phyloP scores from a whole-genome alignment of 2,888 invertebrate genomes.

The Ptycholaimellus sp. region DNA sequence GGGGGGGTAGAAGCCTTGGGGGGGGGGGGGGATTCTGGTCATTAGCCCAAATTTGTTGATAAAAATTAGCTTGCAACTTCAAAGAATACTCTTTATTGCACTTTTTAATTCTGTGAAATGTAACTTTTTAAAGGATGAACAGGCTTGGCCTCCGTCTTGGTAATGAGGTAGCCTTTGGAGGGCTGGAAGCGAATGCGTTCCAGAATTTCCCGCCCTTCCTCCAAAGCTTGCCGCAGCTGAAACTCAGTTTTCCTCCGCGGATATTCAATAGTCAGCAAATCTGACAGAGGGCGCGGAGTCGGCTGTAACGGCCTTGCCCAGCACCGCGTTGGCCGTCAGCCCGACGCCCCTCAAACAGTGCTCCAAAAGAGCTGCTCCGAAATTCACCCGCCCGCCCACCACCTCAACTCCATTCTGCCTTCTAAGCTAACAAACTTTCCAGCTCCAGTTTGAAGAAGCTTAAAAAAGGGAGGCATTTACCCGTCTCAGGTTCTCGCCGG shows the following conservation, averaged over 20 bases:
- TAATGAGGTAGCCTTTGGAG: slow-evolving; percentile 58
- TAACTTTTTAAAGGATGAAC: too few species aligned
- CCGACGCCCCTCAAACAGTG: slow-evolving; percentile 54
- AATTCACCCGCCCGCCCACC: slow-evolving; percentile 33
- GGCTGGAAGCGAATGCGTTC: slow-evolving; percentile 34
- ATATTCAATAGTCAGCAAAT: too few species aligned
- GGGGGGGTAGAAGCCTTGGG: too few species aligned
- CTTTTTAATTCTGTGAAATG: too few species aligned
- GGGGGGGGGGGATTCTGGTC: too few species aligned
- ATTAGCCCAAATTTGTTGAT: too few species aligned
- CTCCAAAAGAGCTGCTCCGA: slow-evolving; percentile 69
- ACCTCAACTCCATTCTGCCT: background rate
- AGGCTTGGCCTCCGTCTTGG: too few species aligned
- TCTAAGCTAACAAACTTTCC: background rate
- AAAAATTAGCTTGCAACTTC: too few species aligned
- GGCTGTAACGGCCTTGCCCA: background rate
- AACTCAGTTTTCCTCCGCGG: background rate
- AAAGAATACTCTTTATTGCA: too few species aligned
- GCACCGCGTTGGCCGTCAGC: slow-evolving; percentile 32
- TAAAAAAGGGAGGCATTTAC: too few species aligned
- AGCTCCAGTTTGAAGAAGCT: too few species aligned
- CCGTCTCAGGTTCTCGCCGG: slow-evolving; percentile 5
- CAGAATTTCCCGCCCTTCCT: slow-evolving; percentile 29
- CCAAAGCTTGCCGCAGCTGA: slow-evolving; percentile 2
- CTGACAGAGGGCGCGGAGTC: too few species aligned